A percentile compares a stretch with the other conserved stretches of the same genome.
These are phyloP conservation scores for Epinephelus awoara DNA, from an alignment of 2,797 vertebrate species.

Conservation along the genomic window DNA sequence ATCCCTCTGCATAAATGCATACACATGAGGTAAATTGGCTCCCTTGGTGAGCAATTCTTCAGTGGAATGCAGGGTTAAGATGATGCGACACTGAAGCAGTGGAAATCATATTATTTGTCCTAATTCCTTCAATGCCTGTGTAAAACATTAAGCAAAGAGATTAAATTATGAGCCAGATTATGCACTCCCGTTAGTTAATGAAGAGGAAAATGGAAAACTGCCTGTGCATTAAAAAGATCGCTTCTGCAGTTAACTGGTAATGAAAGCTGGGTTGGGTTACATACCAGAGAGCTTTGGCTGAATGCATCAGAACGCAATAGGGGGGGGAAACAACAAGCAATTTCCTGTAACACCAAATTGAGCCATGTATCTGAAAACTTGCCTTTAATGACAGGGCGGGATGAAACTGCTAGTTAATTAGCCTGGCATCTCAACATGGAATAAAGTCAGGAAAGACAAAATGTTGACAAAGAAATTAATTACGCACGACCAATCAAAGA, in stretches of 20 bases:
- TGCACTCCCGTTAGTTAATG: conserved; percentile 77
- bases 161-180: conserved; percentile 75
- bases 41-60: conserved; percentile 40
- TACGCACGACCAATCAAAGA: conserved; percentile 30
- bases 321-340: conserved; percentile 24
- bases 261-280: conserved; percentile 61
- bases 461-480: conserved; percentile 46
- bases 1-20: conserved; percentile 64
- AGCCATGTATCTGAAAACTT: conserved; percentile 61
- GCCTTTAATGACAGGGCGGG: conserved; percentile 53
- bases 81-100: conserved; percentile 16
- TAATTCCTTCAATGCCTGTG: conserved; percentile 45
- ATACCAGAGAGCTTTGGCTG: conserved; percentile 23
- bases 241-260: conserved; percentile 76
- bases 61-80: conserved; percentile 41
- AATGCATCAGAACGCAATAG: conserved; percentile 16
- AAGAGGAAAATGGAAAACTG: conserved; percentile 80
- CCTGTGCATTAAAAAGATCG: conserved; percentile 59
- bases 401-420: conserved; percentile 64
- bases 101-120: conserved; percentile 39
- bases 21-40: conserved; percentile 47
- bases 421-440: conserved; percentile 23
- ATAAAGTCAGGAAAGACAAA: conserved; percentile 46
- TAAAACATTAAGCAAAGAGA: conserved; percentile 67
- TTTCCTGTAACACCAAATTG: conserved; percentile 64